phyloP scores from a whole-genome alignment of 2,888 invertebrate genomes.

The Tanypteryx hageni region DNA sequence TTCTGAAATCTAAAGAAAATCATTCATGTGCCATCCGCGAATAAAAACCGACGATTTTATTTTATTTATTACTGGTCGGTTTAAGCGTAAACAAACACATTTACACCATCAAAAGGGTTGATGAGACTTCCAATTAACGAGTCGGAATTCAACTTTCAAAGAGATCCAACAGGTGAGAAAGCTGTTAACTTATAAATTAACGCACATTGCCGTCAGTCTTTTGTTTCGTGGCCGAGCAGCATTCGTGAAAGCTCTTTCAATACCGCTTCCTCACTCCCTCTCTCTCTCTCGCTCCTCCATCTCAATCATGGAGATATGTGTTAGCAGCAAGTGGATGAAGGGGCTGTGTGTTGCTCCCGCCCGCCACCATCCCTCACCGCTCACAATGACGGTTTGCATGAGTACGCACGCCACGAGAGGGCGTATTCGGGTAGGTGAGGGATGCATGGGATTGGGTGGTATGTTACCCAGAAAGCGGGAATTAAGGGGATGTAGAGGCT shows the following conservation, averaged over 20 bases:
- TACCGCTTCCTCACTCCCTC: background rate
- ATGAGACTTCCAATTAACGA: background rate
- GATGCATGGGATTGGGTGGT: too few species aligned
- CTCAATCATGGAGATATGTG: too few species aligned
- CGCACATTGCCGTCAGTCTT: background rate
- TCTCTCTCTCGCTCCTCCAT: background rate
- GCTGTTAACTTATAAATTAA: constrained; percentile 3
- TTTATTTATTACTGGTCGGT: too few species aligned
- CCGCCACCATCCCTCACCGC: background rate
- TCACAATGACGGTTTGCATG: background rate
- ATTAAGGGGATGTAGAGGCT: background rate
- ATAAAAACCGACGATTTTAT: too few species aligned
- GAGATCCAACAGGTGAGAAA: constrained; percentile 40
- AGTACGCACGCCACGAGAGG: background rate
- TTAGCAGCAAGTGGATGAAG: background rate
- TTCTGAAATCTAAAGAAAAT: too few species aligned
- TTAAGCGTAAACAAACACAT: too few species aligned
- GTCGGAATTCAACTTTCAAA: background rate
- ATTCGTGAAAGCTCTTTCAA: background rate
- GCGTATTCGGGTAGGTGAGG: too few species aligned
- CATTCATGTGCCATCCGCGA: too few species aligned
- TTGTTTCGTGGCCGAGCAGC: background rate
- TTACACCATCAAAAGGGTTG: too few species aligned
- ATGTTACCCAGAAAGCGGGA: too few species aligned
- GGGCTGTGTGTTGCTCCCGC: background rate